These are phyloP conservation scores for Ceriagrion tenellum DNA, from an alignment of 2,888 invertebrate genomes.

Conservation along the genomic window DNA sequence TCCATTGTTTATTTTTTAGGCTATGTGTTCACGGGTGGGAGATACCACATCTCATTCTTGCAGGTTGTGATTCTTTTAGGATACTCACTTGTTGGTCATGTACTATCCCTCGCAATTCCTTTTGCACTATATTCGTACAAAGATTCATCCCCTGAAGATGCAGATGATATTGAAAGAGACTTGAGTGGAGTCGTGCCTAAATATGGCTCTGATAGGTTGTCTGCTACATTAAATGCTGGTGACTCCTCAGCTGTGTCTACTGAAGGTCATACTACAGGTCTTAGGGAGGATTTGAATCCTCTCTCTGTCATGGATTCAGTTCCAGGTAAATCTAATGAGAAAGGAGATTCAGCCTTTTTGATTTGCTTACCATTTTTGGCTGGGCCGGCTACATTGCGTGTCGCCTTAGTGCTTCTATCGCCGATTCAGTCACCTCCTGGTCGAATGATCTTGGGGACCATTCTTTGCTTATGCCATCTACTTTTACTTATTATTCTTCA, in stretches of 20 bases:
- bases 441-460: constrained; percentile 79
- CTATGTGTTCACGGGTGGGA: constrained; percentile 73
- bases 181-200: neutral
- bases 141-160: neutral
- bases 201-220: neutral
- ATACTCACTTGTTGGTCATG: constrained; percentile 79
- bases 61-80: constrained; percentile 78
- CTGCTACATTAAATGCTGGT: neutral
- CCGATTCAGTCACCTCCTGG: constrained; percentile 78
- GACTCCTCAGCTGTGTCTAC: neutral
- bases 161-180: neutral
- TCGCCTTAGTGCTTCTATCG: constrained; percentile 78
- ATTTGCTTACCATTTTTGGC: constrained; percentile 78
- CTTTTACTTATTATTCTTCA: constrained; percentile 79
- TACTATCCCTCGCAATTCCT: constrained; percentile 77
- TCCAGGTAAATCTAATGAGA: constrained; percentile 73
- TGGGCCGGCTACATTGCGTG: constrained; percentile 78
- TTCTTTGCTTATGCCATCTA: constrained; percentile 78
- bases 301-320: neutral
- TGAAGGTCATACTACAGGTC: neutral
- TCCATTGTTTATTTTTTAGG: constrained; percentile 75
- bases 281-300: neutral
- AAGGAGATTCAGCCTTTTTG: constrained; percentile 78
- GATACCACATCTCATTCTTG: constrained; percentile 75
- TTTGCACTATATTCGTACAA: constrained; percentile 75